These are phyloP conservation scores for Cotesia chilonis DNA, from an alignment of 1,140 invertebrate genomes.

Conservation along the genomic window DNA sequence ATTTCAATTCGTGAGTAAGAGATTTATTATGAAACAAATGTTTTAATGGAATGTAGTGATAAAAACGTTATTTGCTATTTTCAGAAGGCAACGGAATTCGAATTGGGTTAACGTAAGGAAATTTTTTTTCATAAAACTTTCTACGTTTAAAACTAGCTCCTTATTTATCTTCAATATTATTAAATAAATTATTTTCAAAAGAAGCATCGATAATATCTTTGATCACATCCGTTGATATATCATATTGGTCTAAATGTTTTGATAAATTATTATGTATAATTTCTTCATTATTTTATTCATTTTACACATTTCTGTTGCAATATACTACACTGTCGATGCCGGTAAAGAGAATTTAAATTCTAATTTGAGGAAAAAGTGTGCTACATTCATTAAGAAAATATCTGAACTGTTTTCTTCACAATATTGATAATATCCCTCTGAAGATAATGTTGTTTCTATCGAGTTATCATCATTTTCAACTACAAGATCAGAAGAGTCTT, in stretches of 20 bases:
- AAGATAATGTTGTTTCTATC: background rate
- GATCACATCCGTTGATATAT: background rate
- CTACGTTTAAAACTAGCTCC: conserved; percentile 7
- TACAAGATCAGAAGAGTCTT: background rate
- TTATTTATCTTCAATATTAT: background rate
- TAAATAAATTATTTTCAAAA: conserved; percentile 2
- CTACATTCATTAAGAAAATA: conserved; percentile 27
- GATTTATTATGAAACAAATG: conserved; percentile 41
- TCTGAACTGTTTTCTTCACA: conserved; percentile 12
- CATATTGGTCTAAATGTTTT: conserved; percentile 6
- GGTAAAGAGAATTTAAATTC: conserved; percentile 29
- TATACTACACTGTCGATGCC: conserved; percentile 31
- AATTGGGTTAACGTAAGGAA: conserved; percentile 40
- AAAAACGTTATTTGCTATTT: conserved; percentile 39
- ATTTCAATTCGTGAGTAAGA: conserved; percentile 26
- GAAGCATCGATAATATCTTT: conserved; percentile 4
- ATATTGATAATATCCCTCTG: background rate
- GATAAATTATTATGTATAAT: conserved; percentile 23
- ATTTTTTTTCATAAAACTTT: conserved; percentile 33
- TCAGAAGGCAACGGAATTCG: conserved; percentile 17
- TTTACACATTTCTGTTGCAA: conserved; percentile 21
- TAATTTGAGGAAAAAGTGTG: conserved; percentile 31
- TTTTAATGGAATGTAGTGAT: conserved; percentile 45
- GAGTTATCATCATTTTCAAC: background rate
- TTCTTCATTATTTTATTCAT: conserved; percentile 15